A percentile compares a stretch with the other conserved stretches of the same genome.
Conservation (phyloP, 2,888 invertebrate genomes). For the Amiota communis region DNA sequence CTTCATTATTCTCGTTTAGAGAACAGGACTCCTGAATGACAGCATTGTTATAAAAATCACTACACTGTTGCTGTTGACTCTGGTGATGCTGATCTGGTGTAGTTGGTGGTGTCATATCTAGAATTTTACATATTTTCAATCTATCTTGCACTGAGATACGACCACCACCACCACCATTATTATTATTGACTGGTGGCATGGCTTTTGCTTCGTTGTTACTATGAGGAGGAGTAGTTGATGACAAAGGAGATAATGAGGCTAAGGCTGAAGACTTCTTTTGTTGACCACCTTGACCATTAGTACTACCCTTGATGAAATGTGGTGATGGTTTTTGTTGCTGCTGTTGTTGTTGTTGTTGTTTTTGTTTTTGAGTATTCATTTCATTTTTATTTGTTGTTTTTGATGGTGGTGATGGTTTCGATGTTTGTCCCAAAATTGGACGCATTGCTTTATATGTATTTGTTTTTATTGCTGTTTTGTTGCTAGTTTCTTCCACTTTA, state of each 20-base stretch:
- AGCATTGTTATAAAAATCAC: constrained; percentile 6
- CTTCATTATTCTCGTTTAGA: too few relatives aligned
- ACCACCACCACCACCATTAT: constrained; percentile 31
- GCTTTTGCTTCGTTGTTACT: neutral
- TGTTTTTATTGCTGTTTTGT: constrained; percentile 28
- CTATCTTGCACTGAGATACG: constrained; percentile 52
- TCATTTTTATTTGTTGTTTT: constrained; percentile 12
- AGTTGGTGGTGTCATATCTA: constrained; percentile 37
- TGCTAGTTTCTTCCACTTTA: constrained; percentile 34
- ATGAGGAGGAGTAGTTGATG: neutral
- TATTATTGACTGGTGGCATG: constrained; percentile 29
- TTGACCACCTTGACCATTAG: too few relatives aligned
- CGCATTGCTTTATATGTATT: constrained; percentile 28
- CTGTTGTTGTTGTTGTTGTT: constrained; percentile 36
- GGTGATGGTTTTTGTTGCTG: constrained; percentile 17
- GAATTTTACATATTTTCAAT: constrained; percentile 44
- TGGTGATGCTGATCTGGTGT: neutral
- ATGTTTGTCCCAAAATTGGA: constrained; percentile 33
- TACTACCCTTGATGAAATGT: too few relatives aligned
- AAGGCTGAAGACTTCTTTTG: too few relatives aligned
- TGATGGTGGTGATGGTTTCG: constrained; percentile 29
- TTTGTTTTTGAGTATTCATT: constrained; percentile 19
- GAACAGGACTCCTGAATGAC: too few relatives aligned
- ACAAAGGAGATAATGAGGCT: too few relatives aligned
- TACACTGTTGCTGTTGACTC: neutral